Evolutionary conservation across 2,113 vertebrate genomes (phyloP).

Genomic region (Microtus ochrogaster): DNA sequence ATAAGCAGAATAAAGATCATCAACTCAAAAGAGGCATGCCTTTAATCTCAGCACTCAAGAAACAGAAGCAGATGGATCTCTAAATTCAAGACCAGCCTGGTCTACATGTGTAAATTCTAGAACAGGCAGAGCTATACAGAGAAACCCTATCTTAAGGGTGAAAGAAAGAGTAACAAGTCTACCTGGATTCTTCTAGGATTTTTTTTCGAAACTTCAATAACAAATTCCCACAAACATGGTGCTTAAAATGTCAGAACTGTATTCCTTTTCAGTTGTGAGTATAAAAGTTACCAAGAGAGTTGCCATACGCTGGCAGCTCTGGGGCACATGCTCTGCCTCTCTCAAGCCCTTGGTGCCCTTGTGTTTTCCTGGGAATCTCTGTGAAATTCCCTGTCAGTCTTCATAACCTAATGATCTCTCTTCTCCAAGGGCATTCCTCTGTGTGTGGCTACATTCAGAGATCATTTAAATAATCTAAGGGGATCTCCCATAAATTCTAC

Average conservation of each 20-base stretch:
- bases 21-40: neutral
- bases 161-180: neutral
- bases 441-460: neutral
- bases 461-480: neutral
- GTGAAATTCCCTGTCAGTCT: neutral
- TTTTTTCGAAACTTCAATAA: neutral
- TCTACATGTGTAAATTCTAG: neutral
- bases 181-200: neutral
- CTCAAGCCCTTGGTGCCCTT: neutral
- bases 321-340: neutral
- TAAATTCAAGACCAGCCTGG: neutral
- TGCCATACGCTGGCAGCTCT: neutral
- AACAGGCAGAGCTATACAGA: neutral
- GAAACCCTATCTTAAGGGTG: neutral
- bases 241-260: no score
- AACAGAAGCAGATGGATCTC: neutral
- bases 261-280: neutral
- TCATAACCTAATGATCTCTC: neutral
- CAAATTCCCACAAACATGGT: neutral
- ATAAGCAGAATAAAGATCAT: neutral
- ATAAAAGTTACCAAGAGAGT: neutral
- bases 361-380: neutral
- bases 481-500: neutral
- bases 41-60: neutral
- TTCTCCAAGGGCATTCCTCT: neutral